Conservation (phyloP, 2,888 invertebrate genomes). For the Lymantria dispar region DNA sequence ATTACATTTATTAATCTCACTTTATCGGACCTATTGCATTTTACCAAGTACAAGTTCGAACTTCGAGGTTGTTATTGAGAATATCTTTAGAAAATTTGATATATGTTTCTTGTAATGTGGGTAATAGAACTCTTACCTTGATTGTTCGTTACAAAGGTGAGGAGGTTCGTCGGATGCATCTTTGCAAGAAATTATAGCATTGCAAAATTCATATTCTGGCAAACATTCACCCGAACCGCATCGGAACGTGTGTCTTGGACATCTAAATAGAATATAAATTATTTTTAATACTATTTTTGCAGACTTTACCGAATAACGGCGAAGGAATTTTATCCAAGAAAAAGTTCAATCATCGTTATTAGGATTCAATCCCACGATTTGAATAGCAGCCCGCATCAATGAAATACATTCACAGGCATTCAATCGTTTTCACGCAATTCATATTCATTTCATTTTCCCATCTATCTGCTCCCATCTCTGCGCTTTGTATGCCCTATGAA, state of each 20-base stretch:
- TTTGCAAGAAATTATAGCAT: conserved; percentile 92
- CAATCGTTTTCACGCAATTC: conserved; percentile 2
- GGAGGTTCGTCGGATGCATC: conserved; percentile 95
- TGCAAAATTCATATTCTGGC: conserved; percentile 95
- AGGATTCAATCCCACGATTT: conserved; percentile 25
- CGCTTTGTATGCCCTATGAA: conserved; percentile 6
- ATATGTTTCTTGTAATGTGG: too few species aligned
- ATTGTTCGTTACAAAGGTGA: conserved; percentile 87
- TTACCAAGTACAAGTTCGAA: too few species aligned
- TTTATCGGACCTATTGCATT: too few species aligned
- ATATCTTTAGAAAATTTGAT: too few species aligned
- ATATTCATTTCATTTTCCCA: conserved; percentile 4
- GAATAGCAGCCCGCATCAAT: conserved; percentile 3
- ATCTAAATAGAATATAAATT: conserved; percentile 59
- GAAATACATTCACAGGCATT: conserved; percentile 6
- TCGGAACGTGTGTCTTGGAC: conserved; percentile 92
- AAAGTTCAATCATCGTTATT: conserved; percentile 9
- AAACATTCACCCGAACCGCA: conserved; percentile 93
- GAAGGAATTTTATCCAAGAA: not conserved
- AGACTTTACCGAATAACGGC: too few species aligned
- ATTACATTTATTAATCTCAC: too few species aligned
- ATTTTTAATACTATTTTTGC: too few species aligned
- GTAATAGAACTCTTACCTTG: conserved; percentile 50
- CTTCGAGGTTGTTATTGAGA: too few species aligned
- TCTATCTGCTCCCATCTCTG: not conserved